Percentiles rank a stretch among this genome's conserved stretches.
These are phyloP conservation scores for Zaprionus capensis DNA, from an alignment of 1,140 invertebrate species.

Conservation along the genomic window DNA sequence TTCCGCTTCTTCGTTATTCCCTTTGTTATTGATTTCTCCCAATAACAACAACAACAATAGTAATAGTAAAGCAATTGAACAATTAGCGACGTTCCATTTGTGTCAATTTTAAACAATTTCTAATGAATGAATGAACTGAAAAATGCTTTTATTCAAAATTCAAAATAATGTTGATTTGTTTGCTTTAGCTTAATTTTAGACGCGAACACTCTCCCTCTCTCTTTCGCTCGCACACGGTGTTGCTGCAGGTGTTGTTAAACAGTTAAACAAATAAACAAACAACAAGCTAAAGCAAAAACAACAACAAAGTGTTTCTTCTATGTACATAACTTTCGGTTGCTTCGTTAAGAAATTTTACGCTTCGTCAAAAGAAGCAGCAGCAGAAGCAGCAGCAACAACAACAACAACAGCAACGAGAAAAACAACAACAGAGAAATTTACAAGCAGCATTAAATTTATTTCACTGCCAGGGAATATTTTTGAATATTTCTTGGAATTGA, in stretches of 20 bases:
- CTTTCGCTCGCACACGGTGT: conserved; percentile 24
- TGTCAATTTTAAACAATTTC: conserved; percentile 52
- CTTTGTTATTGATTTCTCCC: conserved; percentile 71
- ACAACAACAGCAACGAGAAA: conserved; percentile 36
- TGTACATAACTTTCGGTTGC: conserved; percentile 73
- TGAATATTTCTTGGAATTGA: conserved; percentile 79
- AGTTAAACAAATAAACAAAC: conserved; percentile 80
- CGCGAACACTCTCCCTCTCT: conserved; percentile 16
- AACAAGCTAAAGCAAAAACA: conserved; percentile 45
- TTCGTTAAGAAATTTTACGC: conserved; percentile 81
- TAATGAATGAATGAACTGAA: conserved; percentile 42
- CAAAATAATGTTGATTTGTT: conserved; percentile 72
- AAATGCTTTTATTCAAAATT: conserved; percentile 41
- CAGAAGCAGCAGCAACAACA: conserved; percentile 45
- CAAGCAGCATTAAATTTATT: conserved; percentile 78
- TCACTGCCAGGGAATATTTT: conserved; percentile 77
- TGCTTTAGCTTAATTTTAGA: conserved; percentile 75
- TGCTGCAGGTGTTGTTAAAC: conserved; percentile 80
- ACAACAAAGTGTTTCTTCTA: conserved; percentile 43
- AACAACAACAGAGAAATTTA: conserved; percentile 59
- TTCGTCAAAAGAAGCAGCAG: conserved; percentile 60
- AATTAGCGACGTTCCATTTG: conserved; percentile 48
- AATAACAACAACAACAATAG: conserved; percentile 35
- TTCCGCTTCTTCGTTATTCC: neutral
- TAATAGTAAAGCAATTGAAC: conserved; percentile 32